Conservation (phyloP, 2,797 vertebrate genomes). For the Amniataba percoides region DNA sequence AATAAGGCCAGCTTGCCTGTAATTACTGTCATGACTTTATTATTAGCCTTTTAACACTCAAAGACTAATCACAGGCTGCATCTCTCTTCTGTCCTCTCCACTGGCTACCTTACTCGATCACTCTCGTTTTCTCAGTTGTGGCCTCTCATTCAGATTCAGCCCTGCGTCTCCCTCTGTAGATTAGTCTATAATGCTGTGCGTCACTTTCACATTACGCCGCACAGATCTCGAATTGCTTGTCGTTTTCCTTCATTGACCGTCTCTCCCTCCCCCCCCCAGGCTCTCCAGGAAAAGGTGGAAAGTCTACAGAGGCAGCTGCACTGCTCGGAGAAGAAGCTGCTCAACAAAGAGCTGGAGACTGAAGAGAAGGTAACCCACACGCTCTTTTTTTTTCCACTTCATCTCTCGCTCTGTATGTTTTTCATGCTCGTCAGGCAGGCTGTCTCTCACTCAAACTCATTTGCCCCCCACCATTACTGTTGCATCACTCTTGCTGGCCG, state of each 20-base stretch:
- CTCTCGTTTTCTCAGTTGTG: conserved; percentile 44
- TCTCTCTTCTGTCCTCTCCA: conserved; percentile 34
- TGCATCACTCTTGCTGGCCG: conserved; percentile 42
- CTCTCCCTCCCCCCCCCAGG: conserved; percentile 84
- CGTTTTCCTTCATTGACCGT: conserved; percentile 40
- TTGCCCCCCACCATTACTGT: conserved; percentile 23
- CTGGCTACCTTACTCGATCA: conserved; percentile 16
- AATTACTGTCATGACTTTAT: conserved; percentile 70
- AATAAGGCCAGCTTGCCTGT: conserved; percentile 62
- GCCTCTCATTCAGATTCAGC: conserved; percentile 8
- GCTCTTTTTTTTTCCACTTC: neutral
- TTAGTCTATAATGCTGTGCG: conserved; percentile 37
- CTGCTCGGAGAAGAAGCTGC: conserved; percentile 87
- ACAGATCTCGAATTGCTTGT: conserved; percentile 29
- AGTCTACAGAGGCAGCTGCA: conserved; percentile 83
- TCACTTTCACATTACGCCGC: conserved; percentile 31
- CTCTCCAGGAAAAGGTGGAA: conserved; percentile 89
- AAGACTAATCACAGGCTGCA: conserved; percentile 49
- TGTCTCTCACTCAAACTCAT: conserved; percentile 30
- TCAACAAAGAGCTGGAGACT: conserved; percentile 87
- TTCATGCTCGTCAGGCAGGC: conserved; percentile 24
- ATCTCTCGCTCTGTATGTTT: conserved; percentile 18
- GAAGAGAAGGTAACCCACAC: conserved; percentile 90
- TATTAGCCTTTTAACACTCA: conserved; percentile 68
- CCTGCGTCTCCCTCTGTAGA: conserved; percentile 6